Percentiles rank a stretch among this genome's conserved stretches.
Conservation (phyloP, 2,888 invertebrate genomes). For the Eupithecia pulchellata region DNA sequence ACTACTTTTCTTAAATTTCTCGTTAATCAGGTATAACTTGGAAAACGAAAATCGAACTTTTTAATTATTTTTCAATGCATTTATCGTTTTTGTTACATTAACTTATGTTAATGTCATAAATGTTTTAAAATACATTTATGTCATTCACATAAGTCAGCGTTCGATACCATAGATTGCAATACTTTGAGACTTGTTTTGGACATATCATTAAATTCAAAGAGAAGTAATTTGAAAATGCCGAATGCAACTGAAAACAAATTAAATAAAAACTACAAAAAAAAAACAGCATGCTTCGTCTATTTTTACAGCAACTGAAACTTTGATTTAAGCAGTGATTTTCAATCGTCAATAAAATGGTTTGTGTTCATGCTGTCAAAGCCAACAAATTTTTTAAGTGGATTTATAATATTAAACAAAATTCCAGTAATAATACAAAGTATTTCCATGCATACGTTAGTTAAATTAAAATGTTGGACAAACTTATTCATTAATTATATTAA, state of each 20-base stretch:
- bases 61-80: background rate
- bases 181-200: background rate
- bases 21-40: too few species aligned
- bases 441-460: background rate
- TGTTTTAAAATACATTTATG: background rate
- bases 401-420: slow-evolving; percentile 5
- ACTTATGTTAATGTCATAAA: too few species aligned
- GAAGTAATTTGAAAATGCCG: slow-evolving; percentile 1
- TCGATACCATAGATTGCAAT: background rate
- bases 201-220: background rate
- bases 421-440: background rate
- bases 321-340: background rate
- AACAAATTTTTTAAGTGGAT: too few species aligned
- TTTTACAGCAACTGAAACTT: background rate
- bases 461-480: too few species aligned
- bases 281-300: slow-evolving; percentile 1
- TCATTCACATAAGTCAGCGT: background rate
- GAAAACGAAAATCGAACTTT: background rate
- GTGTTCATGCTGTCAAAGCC: too few species aligned
- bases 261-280: background rate
- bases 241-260: background rate
- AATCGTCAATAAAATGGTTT: background rate
- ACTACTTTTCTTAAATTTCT: too few species aligned
- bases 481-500: too few species aligned
- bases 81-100: too few species aligned